phyloP scores from a whole-genome alignment of 2,888 invertebrate genomes.

The Congeria kusceri region DNA sequence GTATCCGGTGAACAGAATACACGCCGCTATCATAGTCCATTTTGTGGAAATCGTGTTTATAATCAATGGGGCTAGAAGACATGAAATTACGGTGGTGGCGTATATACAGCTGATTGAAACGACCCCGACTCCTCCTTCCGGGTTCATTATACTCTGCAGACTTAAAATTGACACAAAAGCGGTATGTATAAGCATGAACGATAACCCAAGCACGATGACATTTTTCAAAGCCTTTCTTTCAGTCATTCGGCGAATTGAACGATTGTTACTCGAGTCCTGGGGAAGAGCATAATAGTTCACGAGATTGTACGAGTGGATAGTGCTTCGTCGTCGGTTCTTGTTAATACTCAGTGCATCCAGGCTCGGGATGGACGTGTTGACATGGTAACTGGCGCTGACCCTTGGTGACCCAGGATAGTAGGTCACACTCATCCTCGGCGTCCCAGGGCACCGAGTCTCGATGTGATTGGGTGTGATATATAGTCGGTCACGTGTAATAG shows the following conservation, averaged over 20 bases:
- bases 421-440: conserved; percentile 55
- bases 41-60: conserved; percentile 81
- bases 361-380: conserved; percentile 58
- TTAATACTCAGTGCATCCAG: conserved; percentile 56
- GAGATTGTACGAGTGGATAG: conserved; percentile 74
- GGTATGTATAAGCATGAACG: conserved; percentile 83
- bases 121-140: conserved; percentile 78
- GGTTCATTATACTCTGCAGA: conserved; percentile 81
- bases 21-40: conserved; percentile 82
- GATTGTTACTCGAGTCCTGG: conserved; percentile 65
- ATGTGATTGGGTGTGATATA: conserved; percentile 35
- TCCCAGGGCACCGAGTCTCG: conserved; percentile 40
- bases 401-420: conserved; percentile 59
- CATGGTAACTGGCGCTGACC: conserved; percentile 56
- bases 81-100: conserved; percentile 81
- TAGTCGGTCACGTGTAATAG: conserved; percentile 53
- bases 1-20: conserved; percentile 79
- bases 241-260: conserved; percentile 74
- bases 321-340: conserved; percentile 75
- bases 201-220: conserved; percentile 78
- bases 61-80: conserved; percentile 81
- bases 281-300: conserved; percentile 74
- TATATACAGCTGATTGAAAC: conserved; percentile 82
- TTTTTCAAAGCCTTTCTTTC: conserved; percentile 79
- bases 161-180: conserved; percentile 82